Base-by-base conservation (phyloP, 1,140 invertebrate species). In the Drosophila ercepeae region DNA sequence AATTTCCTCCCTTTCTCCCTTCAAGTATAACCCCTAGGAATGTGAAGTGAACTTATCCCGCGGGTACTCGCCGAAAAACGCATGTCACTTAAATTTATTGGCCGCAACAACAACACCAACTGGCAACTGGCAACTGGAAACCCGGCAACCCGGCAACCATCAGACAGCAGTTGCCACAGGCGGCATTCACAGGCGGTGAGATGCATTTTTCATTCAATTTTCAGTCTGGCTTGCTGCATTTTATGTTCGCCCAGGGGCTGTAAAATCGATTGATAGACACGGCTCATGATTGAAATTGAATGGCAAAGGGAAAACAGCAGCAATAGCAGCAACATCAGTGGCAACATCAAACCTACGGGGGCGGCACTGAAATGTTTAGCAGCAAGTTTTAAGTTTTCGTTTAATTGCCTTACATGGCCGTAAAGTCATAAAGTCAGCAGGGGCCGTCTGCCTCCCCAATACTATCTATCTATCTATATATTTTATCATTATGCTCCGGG, bases 141-240 rank as follows among this genome's bases (percentile, higher is more conserved):
- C 27, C n/a, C n/a, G n/a, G n/a, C n/a, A n/a, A n/a, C n/a, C n/a
- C 9, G 27, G 27, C 27, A 14, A 7, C 34, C 34, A 14, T 7
- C 39, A 42, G 39, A 19, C 39, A 42, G 5, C 36, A 39, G 36
- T 39, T 39, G 36, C 36, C 36, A 14, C n/a, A 14, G 36, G 42
- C 48, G 57, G 68, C 60, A 60, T 36, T 54, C 55, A n/a, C n/a
- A n/a, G n/a, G n/a, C n/a, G 49, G 75, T 86, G 74, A 78, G 86
- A 88, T 88, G 82, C 82, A 88, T 88, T 88, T 86, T 82, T 88
- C 83, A 88, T 88, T 88, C 74, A 88, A 88, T 88, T 88, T 88
- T 46, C 72, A 48, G 54, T 59, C 60, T 36, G 21, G 39, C 32
- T 44, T 0, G 29, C 23, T 59, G 72, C 39, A 68, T 76, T 86